Conservation (phyloP, 2,113 vertebrate species). For the Toxostoma redivivum region DNA sequence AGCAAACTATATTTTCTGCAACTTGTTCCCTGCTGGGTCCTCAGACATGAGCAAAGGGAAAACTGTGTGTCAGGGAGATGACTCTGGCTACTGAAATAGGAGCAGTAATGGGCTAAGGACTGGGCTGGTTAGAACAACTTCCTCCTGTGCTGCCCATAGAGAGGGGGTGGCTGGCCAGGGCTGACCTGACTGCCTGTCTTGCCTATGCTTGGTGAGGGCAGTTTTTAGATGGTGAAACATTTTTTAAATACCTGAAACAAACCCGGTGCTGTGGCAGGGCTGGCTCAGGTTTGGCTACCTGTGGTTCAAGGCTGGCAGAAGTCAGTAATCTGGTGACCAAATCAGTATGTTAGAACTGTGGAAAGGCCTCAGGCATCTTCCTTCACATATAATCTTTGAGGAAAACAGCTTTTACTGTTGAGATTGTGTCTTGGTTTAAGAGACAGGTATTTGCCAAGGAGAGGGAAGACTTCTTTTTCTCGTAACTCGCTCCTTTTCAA, state of each 20-base stretch:
- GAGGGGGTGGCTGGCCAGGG: background rate
- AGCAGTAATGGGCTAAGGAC: rapidly evolving
- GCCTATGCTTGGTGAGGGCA: background rate
- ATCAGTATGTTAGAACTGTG: background rate
- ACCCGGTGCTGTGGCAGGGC: rapidly evolving
- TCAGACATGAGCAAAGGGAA: background rate
- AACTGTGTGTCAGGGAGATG: background rate
- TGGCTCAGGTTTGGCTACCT: background rate
- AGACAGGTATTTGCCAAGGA: no score
- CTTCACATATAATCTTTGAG: background rate
- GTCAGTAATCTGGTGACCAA: background rate
- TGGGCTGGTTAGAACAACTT: rapidly evolving
- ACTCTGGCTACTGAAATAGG: background rate
- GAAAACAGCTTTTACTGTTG: background rate
- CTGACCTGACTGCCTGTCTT: background rate
- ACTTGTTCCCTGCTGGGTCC: background rate
- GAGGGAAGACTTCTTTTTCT: no score
- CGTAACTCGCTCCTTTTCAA: no score
- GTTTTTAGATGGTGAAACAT: background rate
- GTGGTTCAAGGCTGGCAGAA: background rate
- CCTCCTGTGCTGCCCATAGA: background rate
- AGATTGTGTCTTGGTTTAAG: no score
- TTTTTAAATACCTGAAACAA: background rate
- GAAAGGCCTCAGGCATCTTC: background rate
- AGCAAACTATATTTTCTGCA: background rate